A percentile compares a stretch with the other conserved stretches of the same genome.
phyloP scores from a whole-genome alignment of 1,140 invertebrate species.

The Drosophila ogumai region DNA sequence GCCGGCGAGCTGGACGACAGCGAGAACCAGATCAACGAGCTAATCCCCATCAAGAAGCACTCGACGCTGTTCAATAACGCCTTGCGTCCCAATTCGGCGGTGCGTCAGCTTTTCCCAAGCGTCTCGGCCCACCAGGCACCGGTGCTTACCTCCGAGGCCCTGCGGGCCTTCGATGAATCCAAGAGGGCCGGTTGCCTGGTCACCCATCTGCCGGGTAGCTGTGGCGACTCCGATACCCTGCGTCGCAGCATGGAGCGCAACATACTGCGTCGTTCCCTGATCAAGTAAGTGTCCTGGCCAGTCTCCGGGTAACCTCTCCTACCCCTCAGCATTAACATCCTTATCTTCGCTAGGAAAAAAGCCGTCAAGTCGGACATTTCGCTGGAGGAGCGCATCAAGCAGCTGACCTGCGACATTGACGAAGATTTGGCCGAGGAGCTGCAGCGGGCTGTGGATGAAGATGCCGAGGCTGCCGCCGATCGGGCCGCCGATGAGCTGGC shows the following conservation, averaged over 20 bases:
- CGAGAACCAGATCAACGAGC: conserved; percentile 82
- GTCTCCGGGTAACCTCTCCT: rapidly evolving
- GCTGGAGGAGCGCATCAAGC: conserved; percentile 91
- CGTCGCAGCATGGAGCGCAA: conserved; percentile 90
- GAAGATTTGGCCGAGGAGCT: conserved; percentile 85
- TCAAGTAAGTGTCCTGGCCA: conserved; percentile 86
- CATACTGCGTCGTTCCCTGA: conserved; percentile 89
- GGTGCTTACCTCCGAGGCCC: conserved; percentile 88
- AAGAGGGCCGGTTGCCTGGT: conserved; percentile 87
- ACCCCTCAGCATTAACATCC: not conserved
- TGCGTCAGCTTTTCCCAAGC: conserved; percentile 89
- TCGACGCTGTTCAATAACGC: conserved; percentile 84
- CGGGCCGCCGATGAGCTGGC: conserved; percentile 65
- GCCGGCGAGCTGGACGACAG: conserved; percentile 66
- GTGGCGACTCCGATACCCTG: conserved; percentile 87
- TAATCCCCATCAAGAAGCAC: conserved; percentile 84
- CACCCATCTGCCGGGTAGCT: conserved; percentile 80
- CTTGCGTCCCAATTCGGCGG: conserved; percentile 88
- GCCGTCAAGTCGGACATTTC: conserved; percentile 88
- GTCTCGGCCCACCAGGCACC: conserved; percentile 87
- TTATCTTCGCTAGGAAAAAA: conserved; percentile 83
- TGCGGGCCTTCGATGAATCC: conserved; percentile 88
- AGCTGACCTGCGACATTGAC: conserved; percentile 92
- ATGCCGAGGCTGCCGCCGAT: conserved; percentile 46
- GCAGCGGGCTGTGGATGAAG: conserved; percentile 56